These are phyloP conservation scores for Empidonax alnorum DNA, from an alignment of 2,113 vertebrate species.

Conservation along the genomic window DNA sequence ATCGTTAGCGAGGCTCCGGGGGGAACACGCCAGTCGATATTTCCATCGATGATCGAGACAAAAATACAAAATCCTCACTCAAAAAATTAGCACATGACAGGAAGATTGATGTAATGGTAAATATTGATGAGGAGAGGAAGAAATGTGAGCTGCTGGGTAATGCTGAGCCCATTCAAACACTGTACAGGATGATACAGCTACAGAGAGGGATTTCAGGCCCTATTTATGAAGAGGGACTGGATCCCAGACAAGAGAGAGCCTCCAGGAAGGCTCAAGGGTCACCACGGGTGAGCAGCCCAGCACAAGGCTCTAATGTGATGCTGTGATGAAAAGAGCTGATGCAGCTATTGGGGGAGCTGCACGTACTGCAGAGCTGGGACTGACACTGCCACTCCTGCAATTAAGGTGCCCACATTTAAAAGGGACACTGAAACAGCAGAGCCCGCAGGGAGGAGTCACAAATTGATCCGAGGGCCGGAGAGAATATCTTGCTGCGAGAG, in stretches of 20 bases:
- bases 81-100: slow-evolving; percentile 36
- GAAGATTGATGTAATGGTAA: slow-evolving; percentile 55
- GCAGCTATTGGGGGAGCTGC: neutral
- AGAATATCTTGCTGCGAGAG: neutral
- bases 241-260: slow-evolving; percentile 32
- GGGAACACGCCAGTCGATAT: neutral
- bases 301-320: slow-evolving; percentile 56
- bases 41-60: neutral
- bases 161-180: slow-evolving; percentile 28
- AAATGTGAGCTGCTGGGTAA: slow-evolving; percentile 32
- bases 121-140: slow-evolving; percentile 44
- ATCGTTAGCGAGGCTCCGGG: neutral
- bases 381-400: neutral
- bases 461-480: neutral
- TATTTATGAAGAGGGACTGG: neutral
- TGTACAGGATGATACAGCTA: neutral
- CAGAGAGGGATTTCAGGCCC: neutral
- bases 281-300: slow-evolving; percentile 43
- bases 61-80: neutral
- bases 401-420: neutral
- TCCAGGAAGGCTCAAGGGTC: slow-evolving; percentile 35
- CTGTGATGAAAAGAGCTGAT: slow-evolving; percentile 18
- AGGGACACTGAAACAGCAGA: neutral
- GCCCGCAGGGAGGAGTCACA: neutral
- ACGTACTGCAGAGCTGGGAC: neutral